Evolutionary conservation across 2,888 invertebrate genomes (phyloP), one percentile per base, ranked within the genome.

Genomic region (Invenusta paracnida): DNA sequence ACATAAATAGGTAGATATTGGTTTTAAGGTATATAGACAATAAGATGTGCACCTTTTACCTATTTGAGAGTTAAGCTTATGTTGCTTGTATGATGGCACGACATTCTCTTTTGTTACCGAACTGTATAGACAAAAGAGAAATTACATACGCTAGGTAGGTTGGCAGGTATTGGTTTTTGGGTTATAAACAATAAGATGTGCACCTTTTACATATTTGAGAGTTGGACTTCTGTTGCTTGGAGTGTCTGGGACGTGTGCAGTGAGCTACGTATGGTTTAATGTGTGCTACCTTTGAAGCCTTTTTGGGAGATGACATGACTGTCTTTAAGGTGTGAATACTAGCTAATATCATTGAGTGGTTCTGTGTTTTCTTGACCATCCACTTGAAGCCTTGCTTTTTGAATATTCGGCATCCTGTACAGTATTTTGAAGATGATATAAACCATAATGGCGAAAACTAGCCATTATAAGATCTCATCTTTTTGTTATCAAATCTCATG

Each of bases 261-360:
- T 73, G 73, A 73, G 73, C 73, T 73, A 73, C 23, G 73, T 23
- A 23, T 73, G 73, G 27, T 73, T 73, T 73, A 13, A 73, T 73
- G 48, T 11, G 73, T 73, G 73, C 73, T 73, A 5, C 73, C 73
- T 73, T 73, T 73, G 73, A 73, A 73, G 73, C 73, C 73, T 73
- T 73, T 73, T 73, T 73, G 73, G 73, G 25, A 73, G 73, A 73
- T 73, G 73, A 23, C 73, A 73, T 73, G 73, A 73, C 73, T 73
- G 23, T 73, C 17, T 73, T 73, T 73, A 73, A 73, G 73, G 73
- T 73, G 25, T 73, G 11, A 73, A 23, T 73, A 73, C 2, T 48
- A 73, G 27, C 25, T 73, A 73, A 23, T 23, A 73, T 73, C 73
- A 73, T 73, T 73, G 25, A 5, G 73, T 73, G 73, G 73, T 73